phyloP scores from a whole-genome alignment of 2,888 invertebrate genomes.

The Iselma pallidipennis region DNA sequence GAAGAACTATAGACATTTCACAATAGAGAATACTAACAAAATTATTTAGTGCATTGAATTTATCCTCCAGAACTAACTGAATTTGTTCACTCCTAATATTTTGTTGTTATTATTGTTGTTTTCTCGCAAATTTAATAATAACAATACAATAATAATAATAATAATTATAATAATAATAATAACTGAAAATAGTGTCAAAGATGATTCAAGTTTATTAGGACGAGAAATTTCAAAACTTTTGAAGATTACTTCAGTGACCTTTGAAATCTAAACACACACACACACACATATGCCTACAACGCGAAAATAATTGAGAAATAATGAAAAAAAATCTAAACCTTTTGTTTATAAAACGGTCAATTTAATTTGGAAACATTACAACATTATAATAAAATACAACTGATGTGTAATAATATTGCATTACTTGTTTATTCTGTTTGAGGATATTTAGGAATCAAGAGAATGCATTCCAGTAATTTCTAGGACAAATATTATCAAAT shows the following conservation, averaged over 20 bases:
- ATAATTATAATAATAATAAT: neutral
- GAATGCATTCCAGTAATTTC: no score
- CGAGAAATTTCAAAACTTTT: neutral
- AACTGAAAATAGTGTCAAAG: neutral
- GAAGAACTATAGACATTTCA: constrained; percentile 4
- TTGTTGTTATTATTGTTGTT: neutral
- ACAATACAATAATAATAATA: neutral
- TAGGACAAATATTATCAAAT: no score
- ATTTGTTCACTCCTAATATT: neutral
- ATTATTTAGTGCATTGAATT: constrained; percentile 11
- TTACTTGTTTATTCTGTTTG: no score
- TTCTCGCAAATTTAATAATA: neutral
- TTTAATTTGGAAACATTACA: neutral
- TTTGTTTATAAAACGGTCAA: neutral
- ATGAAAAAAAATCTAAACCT: neutral
- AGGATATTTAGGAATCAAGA: no score
- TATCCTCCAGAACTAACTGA: constrained; percentile 9
- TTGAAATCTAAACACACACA: neutral
- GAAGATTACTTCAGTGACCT: neutral
- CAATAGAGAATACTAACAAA: neutral
- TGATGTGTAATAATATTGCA: no score
- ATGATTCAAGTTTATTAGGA: neutral
- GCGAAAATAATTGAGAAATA: no score
- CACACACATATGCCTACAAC: no score
- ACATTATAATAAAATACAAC: neutral